A percentile compares a stretch with the other conserved stretches of the same genome.
Evolutionary conservation across 2,113 vertebrate species (phyloP).

Genomic region (Redunca redunca): DNA sequence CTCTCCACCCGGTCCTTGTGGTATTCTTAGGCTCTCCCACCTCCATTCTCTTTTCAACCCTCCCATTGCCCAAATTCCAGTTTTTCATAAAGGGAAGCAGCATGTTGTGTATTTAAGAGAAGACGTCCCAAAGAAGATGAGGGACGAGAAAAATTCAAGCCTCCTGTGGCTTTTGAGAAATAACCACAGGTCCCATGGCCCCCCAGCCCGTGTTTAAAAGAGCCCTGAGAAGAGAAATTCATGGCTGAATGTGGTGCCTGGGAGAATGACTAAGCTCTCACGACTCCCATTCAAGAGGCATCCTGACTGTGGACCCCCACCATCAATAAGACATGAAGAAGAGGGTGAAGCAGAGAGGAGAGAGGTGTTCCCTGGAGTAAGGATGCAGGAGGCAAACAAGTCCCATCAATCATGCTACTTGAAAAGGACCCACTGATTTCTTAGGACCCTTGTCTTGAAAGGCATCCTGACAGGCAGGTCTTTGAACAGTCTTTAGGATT

Average conservation of each 20-base stretch:
- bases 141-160: not conserved
- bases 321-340: not conserved
- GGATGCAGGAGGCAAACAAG: not conserved
- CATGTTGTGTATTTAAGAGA: not conserved
- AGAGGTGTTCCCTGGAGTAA: not conserved
- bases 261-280: not conserved
- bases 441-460: not conserved
- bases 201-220: not conserved
- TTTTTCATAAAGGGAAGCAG: constrained; percentile 69
- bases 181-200: not conserved
- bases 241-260: not conserved
- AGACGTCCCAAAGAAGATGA: constrained; percentile 25
- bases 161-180: constrained; percentile 59
- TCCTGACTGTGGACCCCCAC: not conserved
- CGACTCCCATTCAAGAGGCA: not conserved
- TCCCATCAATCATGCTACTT: fast-evolving
- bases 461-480: not conserved
- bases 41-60: constrained; percentile 29
- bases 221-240: not conserved
- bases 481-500: not conserved
- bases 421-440: not conserved
- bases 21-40: constrained; percentile 66
- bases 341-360: not conserved
- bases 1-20: constrained; percentile 10
- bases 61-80: constrained; percentile 44